phyloP scores from a whole-genome alignment of 1,140 invertebrate species.

The Globodera ellingtonae region DNA sequence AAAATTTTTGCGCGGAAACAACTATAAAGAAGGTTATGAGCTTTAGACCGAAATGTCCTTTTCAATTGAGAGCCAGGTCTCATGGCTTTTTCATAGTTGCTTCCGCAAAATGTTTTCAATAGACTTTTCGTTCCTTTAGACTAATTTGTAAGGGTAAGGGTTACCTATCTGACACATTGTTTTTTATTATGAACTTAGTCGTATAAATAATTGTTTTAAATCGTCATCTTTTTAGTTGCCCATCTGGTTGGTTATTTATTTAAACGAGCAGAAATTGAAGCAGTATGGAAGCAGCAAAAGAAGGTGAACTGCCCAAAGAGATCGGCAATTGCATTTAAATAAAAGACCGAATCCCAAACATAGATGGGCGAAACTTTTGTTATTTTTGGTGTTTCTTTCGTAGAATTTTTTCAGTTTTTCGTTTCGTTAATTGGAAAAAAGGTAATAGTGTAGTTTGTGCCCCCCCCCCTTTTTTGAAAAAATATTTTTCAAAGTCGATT shows the following conservation, averaged over 20 bases:
- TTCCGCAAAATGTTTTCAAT: too few species aligned
- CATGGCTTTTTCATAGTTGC: too few species aligned
- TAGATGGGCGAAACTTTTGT: background rate
- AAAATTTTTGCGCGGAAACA: background rate
- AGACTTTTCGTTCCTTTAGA: too few species aligned
- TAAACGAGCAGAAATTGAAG: constrained; percentile 26
- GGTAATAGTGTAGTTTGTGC: too few species aligned
- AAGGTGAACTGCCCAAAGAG: constrained; percentile 3
- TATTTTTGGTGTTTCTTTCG: background rate
- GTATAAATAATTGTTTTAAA: background rate
- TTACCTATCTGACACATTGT: too few species aligned
- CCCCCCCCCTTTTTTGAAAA: too few species aligned
- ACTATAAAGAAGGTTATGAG: background rate
- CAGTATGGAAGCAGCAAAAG: constrained; percentile 14
- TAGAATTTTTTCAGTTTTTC: background rate
- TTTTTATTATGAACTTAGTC: background rate
- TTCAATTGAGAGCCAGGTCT: too few species aligned
- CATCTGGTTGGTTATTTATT: constrained; percentile 23
- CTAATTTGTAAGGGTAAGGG: too few species aligned
- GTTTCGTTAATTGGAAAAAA: background rate
- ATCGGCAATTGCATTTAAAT: background rate
- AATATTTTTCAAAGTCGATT: too few species aligned
- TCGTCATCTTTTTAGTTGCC: constrained; percentile 14
- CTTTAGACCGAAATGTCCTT: too few species aligned
- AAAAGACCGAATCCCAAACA: background rate